Evolutionary conservation across 2,888 invertebrate species (phyloP).

Genomic region (Metalampra italica): DNA sequence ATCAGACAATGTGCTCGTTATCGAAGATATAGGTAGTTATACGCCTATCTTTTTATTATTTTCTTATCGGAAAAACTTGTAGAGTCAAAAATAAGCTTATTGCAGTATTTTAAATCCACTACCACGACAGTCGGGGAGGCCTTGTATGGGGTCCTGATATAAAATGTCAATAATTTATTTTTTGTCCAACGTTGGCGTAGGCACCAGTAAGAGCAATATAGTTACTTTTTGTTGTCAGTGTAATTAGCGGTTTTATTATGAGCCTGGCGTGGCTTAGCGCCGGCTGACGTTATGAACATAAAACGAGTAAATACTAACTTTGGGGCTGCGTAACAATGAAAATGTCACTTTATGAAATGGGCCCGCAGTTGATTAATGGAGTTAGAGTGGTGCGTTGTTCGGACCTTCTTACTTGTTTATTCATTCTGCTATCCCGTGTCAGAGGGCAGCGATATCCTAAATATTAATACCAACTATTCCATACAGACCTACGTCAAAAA

Average conservation of each 20-base stretch:
- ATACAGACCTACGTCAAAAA: neutral
- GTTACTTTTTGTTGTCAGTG: conserved; percentile 11
- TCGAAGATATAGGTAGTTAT: neutral
- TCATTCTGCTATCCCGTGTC: conserved; percentile 41
- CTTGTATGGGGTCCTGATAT: too few relatives aligned
- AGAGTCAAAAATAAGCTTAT: too few relatives aligned
- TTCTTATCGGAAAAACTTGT: too few relatives aligned
- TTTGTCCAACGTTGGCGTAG: too few relatives aligned
- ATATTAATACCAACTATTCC: conserved; percentile 32
- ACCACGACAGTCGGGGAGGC: too few relatives aligned
- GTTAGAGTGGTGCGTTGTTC: conserved; percentile 40
- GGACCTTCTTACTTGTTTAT: conserved; percentile 60
- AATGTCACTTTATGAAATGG: conserved; percentile 75
- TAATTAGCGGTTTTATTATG: conserved; percentile 45
- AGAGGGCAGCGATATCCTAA: conserved; percentile 30
- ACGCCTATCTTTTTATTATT: too few relatives aligned
- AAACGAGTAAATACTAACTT: conserved; percentile 64
- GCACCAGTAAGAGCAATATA: too few relatives aligned
- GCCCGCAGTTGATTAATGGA: conserved; percentile 67
- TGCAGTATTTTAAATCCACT: too few relatives aligned
- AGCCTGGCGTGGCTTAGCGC: conserved; percentile 38
- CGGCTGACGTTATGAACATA: conserved; percentile 49
- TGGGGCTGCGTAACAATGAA: conserved; percentile 66
- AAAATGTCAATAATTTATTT: too few relatives aligned
- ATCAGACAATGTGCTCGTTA: too few relatives aligned